Evolutionary conservation across 2,888 invertebrate genomes (phyloP).

Genomic region (Cosmia trapezina): DNA sequence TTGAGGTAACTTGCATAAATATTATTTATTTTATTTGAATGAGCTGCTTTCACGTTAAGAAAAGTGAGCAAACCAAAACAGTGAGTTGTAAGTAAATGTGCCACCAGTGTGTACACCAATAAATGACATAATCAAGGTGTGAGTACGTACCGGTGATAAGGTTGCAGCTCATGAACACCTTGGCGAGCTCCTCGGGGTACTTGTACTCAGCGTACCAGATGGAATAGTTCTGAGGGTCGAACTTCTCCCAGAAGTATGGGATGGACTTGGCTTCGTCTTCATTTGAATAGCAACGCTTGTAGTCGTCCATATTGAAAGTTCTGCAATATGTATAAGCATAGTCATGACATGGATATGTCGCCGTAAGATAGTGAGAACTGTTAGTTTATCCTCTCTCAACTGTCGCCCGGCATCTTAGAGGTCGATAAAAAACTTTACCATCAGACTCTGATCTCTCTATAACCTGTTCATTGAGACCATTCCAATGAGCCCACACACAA

Average conservation of each 20-base stretch:
- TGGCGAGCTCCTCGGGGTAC: constrained; percentile 97
- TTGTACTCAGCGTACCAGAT: constrained; percentile 99
- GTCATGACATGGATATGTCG: not conserved
- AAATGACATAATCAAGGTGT: not conserved
- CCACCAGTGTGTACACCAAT: not conserved
- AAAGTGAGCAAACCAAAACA: no score
- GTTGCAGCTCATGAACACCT: constrained; percentile 99
- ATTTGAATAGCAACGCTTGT: constrained; percentile 99
- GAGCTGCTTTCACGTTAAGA: not conserved
- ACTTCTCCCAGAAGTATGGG: constrained; percentile 99
- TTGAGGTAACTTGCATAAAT: no score
- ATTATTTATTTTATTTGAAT: no score
- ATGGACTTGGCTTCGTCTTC: constrained; percentile 98
- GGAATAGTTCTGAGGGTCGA: constrained; percentile 98
- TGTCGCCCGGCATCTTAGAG: no score
- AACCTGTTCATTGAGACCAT: no score
- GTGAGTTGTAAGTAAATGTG: not conserved
- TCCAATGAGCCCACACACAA: no score
- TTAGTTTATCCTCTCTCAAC: no score
- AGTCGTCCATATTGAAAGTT: constrained; percentile 98
- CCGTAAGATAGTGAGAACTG: no score
- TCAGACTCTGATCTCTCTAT: no score
- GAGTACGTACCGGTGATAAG: constrained; percentile 94
- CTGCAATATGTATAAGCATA: constrained; percentile 81
- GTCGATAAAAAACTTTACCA: no score